Evolutionary conservation across 2,113 vertebrate genomes (phyloP).

Genomic region (Aspiorhynchus laticeps): DNA sequence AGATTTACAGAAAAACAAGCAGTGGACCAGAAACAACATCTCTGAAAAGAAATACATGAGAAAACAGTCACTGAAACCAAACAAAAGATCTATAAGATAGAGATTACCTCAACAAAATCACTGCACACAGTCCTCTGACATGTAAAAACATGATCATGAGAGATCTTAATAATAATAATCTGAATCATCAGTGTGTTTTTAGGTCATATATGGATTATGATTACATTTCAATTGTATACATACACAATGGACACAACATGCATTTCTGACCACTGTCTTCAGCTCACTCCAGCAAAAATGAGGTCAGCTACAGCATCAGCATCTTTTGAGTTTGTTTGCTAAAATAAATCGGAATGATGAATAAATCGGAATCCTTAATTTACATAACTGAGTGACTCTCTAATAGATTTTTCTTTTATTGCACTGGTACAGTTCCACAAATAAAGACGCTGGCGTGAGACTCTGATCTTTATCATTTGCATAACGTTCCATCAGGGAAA

Average conservation of each 20-base stretch:
- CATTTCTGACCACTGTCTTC: neutral
- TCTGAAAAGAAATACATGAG: neutral
- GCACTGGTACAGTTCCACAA: slow-evolving; percentile 16
- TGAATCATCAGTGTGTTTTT: neutral
- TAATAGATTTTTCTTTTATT: slow-evolving; percentile 26
- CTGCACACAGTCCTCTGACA: neutral
- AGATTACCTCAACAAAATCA: neutral
- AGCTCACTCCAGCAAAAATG: neutral
- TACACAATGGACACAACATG: neutral
- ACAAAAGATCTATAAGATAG: neutral
- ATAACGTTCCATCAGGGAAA: slow-evolving; percentile 47
- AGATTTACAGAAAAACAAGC: slow-evolving; percentile 4
- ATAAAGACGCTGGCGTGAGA: slow-evolving; percentile 33
- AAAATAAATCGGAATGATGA: neutral
- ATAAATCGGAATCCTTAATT: neutral
- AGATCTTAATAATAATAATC: neutral
- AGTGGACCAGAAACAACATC: slow-evolving; percentile 2
- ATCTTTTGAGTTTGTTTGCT: neutral
- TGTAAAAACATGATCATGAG: neutral
- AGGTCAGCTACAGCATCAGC: slow-evolving; percentile 10
- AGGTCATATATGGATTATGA: neutral
- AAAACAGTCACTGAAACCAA: neutral
- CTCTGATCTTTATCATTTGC: slow-evolving; percentile 44
- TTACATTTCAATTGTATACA: neutral
- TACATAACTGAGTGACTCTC: neutral